These are phyloP conservation scores for Meiosimyza platycephala DNA, from an alignment of 2,888 invertebrate species.

Conservation along the genomic window DNA sequence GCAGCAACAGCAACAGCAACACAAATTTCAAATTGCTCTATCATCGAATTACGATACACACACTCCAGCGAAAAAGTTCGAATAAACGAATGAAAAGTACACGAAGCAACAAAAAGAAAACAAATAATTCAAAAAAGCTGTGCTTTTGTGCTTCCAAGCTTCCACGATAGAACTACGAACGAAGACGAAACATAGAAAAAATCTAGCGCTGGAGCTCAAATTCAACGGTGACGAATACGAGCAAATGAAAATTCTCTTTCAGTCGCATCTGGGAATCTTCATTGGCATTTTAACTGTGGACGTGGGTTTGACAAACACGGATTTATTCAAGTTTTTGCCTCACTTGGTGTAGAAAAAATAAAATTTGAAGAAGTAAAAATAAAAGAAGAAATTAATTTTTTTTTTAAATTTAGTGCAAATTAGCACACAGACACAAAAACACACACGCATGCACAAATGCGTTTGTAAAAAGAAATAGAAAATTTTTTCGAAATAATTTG, in stretches of 20 bases:
- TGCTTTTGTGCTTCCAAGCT: slow-evolving; percentile 25
- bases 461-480: not conserved
- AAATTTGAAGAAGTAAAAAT: slow-evolving; percentile 27
- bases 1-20: too few species aligned
- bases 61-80: not conserved
- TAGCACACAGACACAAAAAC: too few species aligned
- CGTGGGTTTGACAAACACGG: slow-evolving; percentile 43
- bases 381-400: not conserved
- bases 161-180: not conserved
- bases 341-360: slow-evolving; percentile 19
- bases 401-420: slow-evolving; percentile 5
- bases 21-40: too few species aligned
- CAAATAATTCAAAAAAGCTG: slow-evolving; percentile 1
- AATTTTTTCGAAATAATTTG: too few species aligned
- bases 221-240: slow-evolving; percentile 37
- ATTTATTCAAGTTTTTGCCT: slow-evolving; percentile 23
- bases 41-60: slow-evolving; percentile 9
- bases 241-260: slow-evolving; percentile 53
- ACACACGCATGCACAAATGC: too few species aligned
- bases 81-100: not conserved
- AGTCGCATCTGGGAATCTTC: slow-evolving; percentile 60
- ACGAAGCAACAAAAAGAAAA: too few species aligned
- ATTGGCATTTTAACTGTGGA: slow-evolving; percentile 68
- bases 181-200: not conserved
- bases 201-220: not conserved